Percentiles rank a stretch among this genome's conserved stretches.
phyloP scores from a whole-genome alignment of 2,888 invertebrate species.

The Tetanocera ferruginea region DNA sequence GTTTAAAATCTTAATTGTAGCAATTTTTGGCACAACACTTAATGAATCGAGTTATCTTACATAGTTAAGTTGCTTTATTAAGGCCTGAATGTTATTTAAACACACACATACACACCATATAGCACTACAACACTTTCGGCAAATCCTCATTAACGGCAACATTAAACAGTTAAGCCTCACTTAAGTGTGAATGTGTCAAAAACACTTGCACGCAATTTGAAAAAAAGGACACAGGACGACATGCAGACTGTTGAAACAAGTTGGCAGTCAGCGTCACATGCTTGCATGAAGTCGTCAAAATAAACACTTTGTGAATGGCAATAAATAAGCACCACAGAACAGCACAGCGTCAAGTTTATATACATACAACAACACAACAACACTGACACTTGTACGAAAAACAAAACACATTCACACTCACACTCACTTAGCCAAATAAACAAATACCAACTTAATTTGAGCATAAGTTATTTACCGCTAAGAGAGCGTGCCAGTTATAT shows the following conservation, averaged over 20 bases:
- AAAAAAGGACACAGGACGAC: not conserved
- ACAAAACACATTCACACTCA: not conserved
- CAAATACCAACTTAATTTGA: conserved; percentile 21
- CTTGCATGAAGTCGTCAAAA: conserved; percentile 11
- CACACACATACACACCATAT: not conserved
- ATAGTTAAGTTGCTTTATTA: no score
- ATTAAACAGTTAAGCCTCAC: not conserved
- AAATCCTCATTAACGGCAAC: not conserved
- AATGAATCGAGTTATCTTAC: no score
- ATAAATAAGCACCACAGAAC: not conserved
- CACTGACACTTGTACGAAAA: not conserved
- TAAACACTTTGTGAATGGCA: not conserved
- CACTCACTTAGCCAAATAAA: not conserved
- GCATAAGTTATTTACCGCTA: conserved; percentile 23
- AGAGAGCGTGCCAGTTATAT: not conserved
- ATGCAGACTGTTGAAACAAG: not conserved
- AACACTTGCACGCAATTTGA: not conserved
- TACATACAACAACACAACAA: not conserved
- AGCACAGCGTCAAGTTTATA: not conserved
- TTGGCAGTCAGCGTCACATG: not conserved
- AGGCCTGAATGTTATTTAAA: no score
- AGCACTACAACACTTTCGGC: not conserved
- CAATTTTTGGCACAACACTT: no score
- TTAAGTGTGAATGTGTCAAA: not conserved
- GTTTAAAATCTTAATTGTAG: no score